Percentiles rank a stretch among this genome's conserved stretches.
These are phyloP conservation scores for Nymphalis io DNA, from an alignment of 1,140 invertebrate genomes.

Conservation along the genomic window DNA sequence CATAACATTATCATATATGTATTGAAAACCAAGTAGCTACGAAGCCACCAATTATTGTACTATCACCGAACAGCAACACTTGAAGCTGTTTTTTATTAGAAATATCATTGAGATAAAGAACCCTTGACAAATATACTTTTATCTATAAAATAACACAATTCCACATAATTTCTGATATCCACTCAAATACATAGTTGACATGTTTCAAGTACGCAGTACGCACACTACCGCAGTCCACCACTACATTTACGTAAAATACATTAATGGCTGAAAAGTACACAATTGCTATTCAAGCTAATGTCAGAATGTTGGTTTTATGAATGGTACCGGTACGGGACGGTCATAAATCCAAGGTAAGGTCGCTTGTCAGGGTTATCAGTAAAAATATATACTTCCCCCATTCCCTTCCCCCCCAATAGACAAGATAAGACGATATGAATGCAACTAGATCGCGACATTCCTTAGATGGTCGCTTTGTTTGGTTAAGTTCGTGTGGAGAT, in stretches of 20 bases:
- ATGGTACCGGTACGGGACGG: conserved; percentile 18
- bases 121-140: too few relatives aligned
- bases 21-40: too few relatives aligned
- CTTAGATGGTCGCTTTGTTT: conserved; percentile 36
- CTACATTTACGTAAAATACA: neutral
- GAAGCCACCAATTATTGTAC: too few relatives aligned
- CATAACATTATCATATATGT: too few relatives aligned
- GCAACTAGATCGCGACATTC: conserved; percentile 52
- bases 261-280: neutral
- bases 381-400: conserved; percentile 50
- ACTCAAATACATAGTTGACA: too few relatives aligned
- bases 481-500: conserved; percentile 31
- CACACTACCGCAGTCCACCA: too few relatives aligned
- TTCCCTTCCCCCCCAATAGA: conserved; percentile 44
- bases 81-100: too few relatives aligned
- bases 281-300: conserved; percentile 8
- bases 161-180: too few relatives aligned
- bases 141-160: too few relatives aligned
- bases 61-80: too few relatives aligned
- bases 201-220: too few relatives aligned
- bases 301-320: conserved; percentile 30
- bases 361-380: conserved; percentile 43
- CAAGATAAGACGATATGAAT: conserved; percentile 56
- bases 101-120: too few relatives aligned
- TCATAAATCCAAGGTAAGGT: conserved; percentile 50